Base-by-base conservation (phyloP, 2,113 vertebrate genomes). In the Lampris megalopsis region DNA sequence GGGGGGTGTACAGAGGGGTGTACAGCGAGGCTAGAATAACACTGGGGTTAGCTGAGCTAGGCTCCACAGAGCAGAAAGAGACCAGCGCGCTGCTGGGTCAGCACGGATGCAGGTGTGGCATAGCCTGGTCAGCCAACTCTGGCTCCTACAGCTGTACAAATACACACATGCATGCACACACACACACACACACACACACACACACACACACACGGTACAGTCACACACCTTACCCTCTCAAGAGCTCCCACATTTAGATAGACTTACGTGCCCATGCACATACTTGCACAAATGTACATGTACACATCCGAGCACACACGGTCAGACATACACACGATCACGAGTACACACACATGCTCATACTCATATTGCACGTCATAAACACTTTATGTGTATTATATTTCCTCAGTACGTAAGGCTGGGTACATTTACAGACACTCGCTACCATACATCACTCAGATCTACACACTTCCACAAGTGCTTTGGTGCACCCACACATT, bases 31-130 rank as follows among this genome's bases (percentile, higher is more conserved):
- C 24, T 75, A 86, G 57, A 83, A 89, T 84, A 92, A 92, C 85
- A 91, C 40, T 9, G 35, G 75, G 73, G 82, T 83, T 87, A 83
- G 86, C 78, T 82, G 73, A 60, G 61, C 47, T 37, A 87, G 86
- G 77, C 62, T 82, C 77, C 53, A 53, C 45, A 38, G 69, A 71
- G 52, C 52, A 36, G 45, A 35, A n/a, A 63, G 61, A 52, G 77
- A 56, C 42, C 9, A 3, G 74, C 52, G 38, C 53, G 73, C 61
- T 92, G 92, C 93, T 90, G 81, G 70, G 72, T 94, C 92, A 92
- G 93, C 92, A 89, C 3, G 49, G 80, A 84, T 88, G 82, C 92
- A 92, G 93, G 92, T 91, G 92, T 91, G 91, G 89, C 82, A 78
- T 24, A 53, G 86, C 50, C 80, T 61, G 87, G 83, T 79, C 79